These are phyloP conservation scores for Natrix natrix DNA, from an alignment of 2,797 vertebrate species.

Conservation along the genomic window DNA sequence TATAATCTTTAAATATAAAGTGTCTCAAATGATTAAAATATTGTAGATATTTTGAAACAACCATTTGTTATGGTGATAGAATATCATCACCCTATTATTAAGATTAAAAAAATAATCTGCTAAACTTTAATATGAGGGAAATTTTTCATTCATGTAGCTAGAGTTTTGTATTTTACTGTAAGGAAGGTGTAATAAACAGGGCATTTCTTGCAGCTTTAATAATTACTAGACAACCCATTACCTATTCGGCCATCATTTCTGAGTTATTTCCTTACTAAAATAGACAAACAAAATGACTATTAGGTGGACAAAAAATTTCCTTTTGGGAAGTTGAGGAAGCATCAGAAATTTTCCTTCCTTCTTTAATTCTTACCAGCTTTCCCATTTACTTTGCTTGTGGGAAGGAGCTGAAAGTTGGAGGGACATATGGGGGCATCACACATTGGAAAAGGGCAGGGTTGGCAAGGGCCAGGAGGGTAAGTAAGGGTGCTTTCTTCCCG, in stretches of 20 bases:
- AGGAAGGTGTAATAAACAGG: slow-evolving; percentile 40
- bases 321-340: too few relatives aligned
- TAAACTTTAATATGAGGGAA: slow-evolving; percentile 62
- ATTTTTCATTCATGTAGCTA: slow-evolving; percentile 57
- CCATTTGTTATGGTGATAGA: slow-evolving; percentile 64
- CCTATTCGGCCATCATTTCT: too few relatives aligned
- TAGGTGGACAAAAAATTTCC: too few relatives aligned
- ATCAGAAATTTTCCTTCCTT: background rate
- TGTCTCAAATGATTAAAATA: slow-evolving; percentile 50
- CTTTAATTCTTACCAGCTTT: too few relatives aligned
- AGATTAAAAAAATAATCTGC: slow-evolving; percentile 58
- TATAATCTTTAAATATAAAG: background rate
- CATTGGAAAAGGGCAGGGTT: background rate
- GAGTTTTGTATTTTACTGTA: slow-evolving; percentile 49
- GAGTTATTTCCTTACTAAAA: too few relatives aligned
- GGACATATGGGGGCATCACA: background rate
- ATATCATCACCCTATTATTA: slow-evolving; percentile 56
- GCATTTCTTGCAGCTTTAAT: slow-evolving; percentile 10
- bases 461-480: background rate
- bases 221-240: too few relatives aligned
- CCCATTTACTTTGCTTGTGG: too few relatives aligned
- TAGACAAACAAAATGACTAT: too few relatives aligned
- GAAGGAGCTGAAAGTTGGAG: too few relatives aligned
- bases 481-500: background rate
- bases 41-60: slow-evolving; percentile 59